A percentile compares a stretch with the other conserved stretches of the same genome.
phyloP scores from a whole-genome alignment of 2,888 invertebrate genomes.

The Eristalis tenax region DNA sequence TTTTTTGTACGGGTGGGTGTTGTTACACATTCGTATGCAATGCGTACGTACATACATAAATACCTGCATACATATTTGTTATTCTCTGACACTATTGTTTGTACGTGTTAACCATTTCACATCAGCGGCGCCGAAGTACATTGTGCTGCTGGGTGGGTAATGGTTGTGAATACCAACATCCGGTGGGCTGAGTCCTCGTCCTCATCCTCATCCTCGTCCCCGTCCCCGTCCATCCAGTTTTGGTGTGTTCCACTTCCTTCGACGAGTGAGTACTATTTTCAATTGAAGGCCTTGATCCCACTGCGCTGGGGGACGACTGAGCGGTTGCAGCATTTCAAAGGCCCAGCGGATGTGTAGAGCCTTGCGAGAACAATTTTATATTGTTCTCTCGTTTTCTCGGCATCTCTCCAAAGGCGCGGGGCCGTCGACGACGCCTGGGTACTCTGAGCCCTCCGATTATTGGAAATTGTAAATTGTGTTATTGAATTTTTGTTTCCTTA shows the following conservation, averaged over 20 bases:
- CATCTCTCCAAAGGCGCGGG: background rate
- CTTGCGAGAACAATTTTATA: constrained; percentile 1
- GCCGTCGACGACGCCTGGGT: background rate
- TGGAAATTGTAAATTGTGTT: constrained; percentile 47
- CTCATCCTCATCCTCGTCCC: background rate
- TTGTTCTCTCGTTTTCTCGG: constrained; percentile 6
- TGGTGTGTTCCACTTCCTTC: constrained; percentile 23
- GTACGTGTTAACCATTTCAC: constrained; percentile 65
- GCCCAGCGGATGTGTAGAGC: background rate
- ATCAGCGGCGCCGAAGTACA: constrained; percentile 14
- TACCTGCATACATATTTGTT: constrained; percentile 39
- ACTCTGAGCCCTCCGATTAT: constrained; percentile 34
- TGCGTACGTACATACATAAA: constrained; percentile 34
- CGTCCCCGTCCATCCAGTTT: background rate
- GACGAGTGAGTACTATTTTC: constrained; percentile 6
- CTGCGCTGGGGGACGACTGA: background rate
- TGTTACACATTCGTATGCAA: constrained; percentile 56
- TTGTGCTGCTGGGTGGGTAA: background rate
- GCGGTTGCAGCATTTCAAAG: background rate
- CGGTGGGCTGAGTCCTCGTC: background rate
- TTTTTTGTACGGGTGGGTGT: background rate
- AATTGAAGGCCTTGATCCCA: background rate
- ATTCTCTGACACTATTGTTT: constrained; percentile 59
- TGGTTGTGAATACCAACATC: constrained; percentile 3
- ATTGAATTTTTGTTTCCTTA: constrained; percentile 26